Evolutionary conservation across 2,888 invertebrate species (phyloP).

Genomic region (Anarsia innoxiella): DNA sequence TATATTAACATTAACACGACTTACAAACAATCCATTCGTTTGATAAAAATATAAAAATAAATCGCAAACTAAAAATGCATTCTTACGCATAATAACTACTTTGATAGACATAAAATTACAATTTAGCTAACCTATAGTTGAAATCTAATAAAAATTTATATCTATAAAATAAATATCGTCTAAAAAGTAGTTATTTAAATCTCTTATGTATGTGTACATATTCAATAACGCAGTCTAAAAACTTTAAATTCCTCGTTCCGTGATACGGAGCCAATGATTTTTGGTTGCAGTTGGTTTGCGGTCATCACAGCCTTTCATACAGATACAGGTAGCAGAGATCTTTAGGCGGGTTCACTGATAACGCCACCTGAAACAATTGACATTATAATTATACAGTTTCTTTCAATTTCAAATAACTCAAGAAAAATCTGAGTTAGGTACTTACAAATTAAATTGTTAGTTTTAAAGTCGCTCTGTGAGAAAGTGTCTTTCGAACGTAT

Average conservation of each 20-base stretch:
- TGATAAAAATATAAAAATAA: too few relatives aligned
- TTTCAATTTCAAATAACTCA: too few relatives aligned
- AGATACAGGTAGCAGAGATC: conserved; percentile 97
- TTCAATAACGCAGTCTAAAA: conserved; percentile 45
- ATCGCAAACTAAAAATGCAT: conserved; percentile 38
- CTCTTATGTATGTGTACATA: conserved; percentile 39
- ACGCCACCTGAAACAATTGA: conserved; percentile 81
- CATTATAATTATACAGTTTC: too few relatives aligned
- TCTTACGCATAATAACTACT: conserved; percentile 25
- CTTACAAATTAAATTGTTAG: too few relatives aligned
- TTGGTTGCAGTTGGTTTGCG: conserved; percentile 32
- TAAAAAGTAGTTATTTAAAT: conserved; percentile 40
- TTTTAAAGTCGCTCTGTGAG: too few relatives aligned
- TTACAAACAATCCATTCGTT: conserved; percentile 14
- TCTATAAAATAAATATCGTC: conserved; percentile 53
- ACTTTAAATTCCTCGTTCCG: conserved; percentile 30
- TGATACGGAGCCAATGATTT: conserved; percentile 36
- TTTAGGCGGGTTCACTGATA: conserved; percentile 97
- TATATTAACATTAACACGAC: not conserved
- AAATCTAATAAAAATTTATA: conserved; percentile 37
- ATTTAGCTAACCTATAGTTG: conserved; percentile 37
- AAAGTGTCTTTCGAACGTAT: too few relatives aligned
- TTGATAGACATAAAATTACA: conserved; percentile 25
- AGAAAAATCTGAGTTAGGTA: too few relatives aligned
- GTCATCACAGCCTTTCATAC: conserved; percentile 82